Conservation (phyloP, 2,888 invertebrate species). For the Tenthredo amoena region DNA sequence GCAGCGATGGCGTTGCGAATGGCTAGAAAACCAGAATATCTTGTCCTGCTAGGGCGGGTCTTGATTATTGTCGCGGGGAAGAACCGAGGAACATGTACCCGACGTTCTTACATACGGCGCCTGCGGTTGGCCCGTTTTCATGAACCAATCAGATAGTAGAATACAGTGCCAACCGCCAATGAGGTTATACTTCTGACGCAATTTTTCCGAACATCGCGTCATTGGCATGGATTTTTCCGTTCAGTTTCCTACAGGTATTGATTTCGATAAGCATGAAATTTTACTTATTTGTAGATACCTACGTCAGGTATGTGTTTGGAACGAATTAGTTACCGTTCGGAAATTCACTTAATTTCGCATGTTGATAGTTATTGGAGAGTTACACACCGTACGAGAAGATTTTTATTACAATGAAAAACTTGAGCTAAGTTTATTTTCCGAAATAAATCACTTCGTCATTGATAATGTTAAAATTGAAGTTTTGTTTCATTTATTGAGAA, state of each 20-base stretch:
- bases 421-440: too few relatives aligned
- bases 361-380: background rate
- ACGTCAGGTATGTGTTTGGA: too few relatives aligned
- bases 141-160: background rate
- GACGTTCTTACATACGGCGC: background rate
- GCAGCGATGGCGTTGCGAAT: background rate
- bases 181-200: background rate
- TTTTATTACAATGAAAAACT: background rate
- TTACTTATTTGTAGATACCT: background rate
- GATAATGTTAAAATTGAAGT: background rate
- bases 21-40: background rate
- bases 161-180: constrained; percentile 29
- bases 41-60: background rate
- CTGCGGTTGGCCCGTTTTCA: background rate
- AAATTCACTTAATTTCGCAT: background rate
- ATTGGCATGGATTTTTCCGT: background rate
- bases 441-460: background rate
- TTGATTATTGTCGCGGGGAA: background rate
- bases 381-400: background rate
- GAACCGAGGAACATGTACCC: background rate
- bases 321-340: background rate
- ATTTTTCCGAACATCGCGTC: background rate
- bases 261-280: background rate
- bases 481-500: background rate
- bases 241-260: background rate